Evolutionary conservation across 2,113 vertebrate species (phyloP).

Genomic region (Heteronetta atricapilla): DNA sequence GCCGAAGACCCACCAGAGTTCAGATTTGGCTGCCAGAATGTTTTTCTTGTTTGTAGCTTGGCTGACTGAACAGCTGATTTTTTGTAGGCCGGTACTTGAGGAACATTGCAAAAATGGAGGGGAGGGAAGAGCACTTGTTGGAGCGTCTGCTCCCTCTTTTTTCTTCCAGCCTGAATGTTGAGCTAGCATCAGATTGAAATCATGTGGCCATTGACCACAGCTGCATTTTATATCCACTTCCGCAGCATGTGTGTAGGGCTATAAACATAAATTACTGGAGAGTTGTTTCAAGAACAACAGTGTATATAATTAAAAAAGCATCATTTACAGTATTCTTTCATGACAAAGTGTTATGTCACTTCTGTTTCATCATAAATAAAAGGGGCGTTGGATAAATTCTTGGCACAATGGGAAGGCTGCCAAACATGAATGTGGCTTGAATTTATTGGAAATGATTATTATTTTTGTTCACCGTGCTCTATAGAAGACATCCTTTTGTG

Average conservation of each 20-base stretch:
- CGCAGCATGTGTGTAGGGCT: background rate
- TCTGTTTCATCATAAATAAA: constrained; percentile 79
- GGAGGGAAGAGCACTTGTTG: background rate
- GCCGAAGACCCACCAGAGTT: background rate
- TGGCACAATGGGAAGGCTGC: constrained; percentile 65
- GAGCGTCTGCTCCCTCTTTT: background rate
- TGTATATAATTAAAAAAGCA: constrained; percentile 68
- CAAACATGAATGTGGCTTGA: constrained; percentile 62
- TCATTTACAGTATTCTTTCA: constrained; percentile 65
- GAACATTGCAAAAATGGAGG: background rate
- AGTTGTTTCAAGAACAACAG: constrained; percentile 57
- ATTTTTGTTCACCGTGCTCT: constrained; percentile 35
- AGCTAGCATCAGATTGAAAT: background rate
- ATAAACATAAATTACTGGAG: constrained; percentile 60
- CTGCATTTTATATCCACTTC: constrained; percentile 42
- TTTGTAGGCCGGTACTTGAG: background rate
- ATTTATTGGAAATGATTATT: constrained; percentile 62
- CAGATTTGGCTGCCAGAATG: background rate
- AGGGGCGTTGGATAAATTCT: constrained; percentile 61
- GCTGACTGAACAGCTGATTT: background rate
- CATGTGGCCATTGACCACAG: constrained; percentile 5
- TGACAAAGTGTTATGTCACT: constrained; percentile 71
- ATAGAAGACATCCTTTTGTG: constrained; percentile 36
- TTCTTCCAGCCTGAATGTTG: background rate
- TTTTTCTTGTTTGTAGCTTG: background rate